Base-by-base conservation (phyloP, 2,888 invertebrate species). In the Drosophila nr. perissopoda region DNA sequence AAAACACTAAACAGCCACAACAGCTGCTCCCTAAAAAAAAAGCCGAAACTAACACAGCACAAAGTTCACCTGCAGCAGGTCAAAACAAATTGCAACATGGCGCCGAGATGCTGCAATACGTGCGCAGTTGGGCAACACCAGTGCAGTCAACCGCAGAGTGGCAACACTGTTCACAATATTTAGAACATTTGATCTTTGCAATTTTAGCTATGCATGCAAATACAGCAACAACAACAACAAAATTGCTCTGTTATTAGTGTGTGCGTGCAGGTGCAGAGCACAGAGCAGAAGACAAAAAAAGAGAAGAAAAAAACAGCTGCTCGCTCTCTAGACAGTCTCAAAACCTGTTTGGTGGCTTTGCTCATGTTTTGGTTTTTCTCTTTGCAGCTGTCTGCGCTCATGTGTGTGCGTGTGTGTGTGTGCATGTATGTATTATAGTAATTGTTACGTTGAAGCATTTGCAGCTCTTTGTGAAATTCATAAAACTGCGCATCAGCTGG, bases 401-500 rank as follows among this genome's bases (percentile, higher is more conserved):
- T 48, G 53, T 65, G 60, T 27, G 56, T 61, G 59, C n/a, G n/a
- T 59, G 31, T n/a, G 38, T 42, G 18, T 29, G 2, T n/a, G 11
- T 40, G 4, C 31, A 1, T 38, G 21, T 4, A 18, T 56, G 25
- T 68, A 33, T 53, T 57, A 59, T 54, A 64, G 67, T 76, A 72
- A 65, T 59, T 67, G 61, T 33, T 73, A 69, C 53, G 81, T 57
- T 79, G 68, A 78, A 75, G 49, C 63, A 56, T 67, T 81, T 78
- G 68, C 81, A 81, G 67, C 63, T 77, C 64, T 83, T 88, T 84
- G 76, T 87, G 74, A 83, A 84, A 79, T 66, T 64, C 62, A 80
- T 67, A 73, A 75, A 86, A 86, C 80, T 84, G 88, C 85, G 80
- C 85, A 86, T 86, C 85, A 86, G 85, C 85, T 86, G 85, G 69